Base-by-base conservation (phyloP, 2,888 invertebrate genomes). In the Zaprionus bogoriensis region DNA sequence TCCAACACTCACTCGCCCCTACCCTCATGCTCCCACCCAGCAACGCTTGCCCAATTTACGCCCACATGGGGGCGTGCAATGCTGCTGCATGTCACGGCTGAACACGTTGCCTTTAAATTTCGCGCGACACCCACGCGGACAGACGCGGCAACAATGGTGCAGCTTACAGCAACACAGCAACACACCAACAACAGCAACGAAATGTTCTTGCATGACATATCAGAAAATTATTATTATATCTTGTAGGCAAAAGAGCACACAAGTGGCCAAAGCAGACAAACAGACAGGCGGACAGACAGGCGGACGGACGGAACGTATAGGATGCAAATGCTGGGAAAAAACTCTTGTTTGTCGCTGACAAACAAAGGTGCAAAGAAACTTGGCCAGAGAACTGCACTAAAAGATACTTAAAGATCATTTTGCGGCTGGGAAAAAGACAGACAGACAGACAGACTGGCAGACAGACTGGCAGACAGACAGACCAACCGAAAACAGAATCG, bases 221-320 rank as follows among this genome's bases (percentile, higher is more conserved):
- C 78, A 74, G 60, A 80, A 87, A 80, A 80, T 74, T 84, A 84
- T 80, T 77, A 84, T 86, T 84, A 74, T 87, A 77, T 80, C 74
- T 77, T 70, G 70, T 66, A 54, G 70, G 41, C 57, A 46, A 86
- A 64, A 73, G 62, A 76, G 81, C 81, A 73, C 58, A 80, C 81
- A 77, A 73, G 63, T 80, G 77, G 80, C 76, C 72, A 72, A 62
- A 46, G 46, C 22, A 61, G 32, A 53, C 50, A 28, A 27, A 20
- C 6, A 52, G 39, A 64, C 30, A 45, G 41, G 32, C 36, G 12
- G 32, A 41, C n/a, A n/a, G n/a, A n/a, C n/a, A n/a, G n/a, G n/a
- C n/a, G n/a, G n/a, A n/a, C n/a, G n/a, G n/a, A n/a, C n/a, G n/a
- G n/a, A 14, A 32, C 41, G 54, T 25, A 51, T 60, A 69, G 48